Conservation (phyloP, 2,797 vertebrate species). For the Parotocinclus haroldoi region DNA sequence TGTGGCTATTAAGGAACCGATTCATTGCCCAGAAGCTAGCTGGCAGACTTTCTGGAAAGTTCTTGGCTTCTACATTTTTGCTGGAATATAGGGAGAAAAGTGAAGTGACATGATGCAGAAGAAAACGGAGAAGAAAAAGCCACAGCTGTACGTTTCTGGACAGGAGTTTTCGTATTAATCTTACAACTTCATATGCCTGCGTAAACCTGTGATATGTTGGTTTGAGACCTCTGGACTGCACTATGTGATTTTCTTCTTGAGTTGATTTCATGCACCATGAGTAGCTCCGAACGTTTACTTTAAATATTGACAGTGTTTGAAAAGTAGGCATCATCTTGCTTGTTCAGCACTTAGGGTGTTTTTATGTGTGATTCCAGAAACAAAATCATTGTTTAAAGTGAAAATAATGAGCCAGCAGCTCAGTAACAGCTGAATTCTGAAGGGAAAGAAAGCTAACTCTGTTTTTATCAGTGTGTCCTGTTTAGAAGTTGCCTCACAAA, state of each 20-base stretch:
- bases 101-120: constrained; percentile 47
- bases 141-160: constrained; percentile 34
- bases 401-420: too few relatives aligned
- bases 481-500: too few relatives aligned
- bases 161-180: constrained; percentile 33
- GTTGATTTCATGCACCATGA: too few relatives aligned
- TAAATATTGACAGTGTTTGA: too few relatives aligned
- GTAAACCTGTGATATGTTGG: constrained; percentile 39
- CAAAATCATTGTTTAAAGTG: too few relatives aligned
- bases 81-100: constrained; percentile 42
- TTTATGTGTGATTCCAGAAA: too few relatives aligned
- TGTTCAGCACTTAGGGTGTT: too few relatives aligned
- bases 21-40: constrained; percentile 47
- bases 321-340: too few relatives aligned
- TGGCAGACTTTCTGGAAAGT: constrained; percentile 51
- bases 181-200: constrained; percentile 45
- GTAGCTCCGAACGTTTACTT: too few relatives aligned
- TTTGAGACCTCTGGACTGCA: constrained; percentile 27
- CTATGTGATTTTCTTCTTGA: not conserved
- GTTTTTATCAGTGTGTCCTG: too few relatives aligned
- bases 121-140: constrained; percentile 38
- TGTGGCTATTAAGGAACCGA: constrained; percentile 42
- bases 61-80: constrained; percentile 41
- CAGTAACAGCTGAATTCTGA: too few relatives aligned
- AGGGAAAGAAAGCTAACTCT: too few relatives aligned